Evolutionary conservation across 2,797 vertebrate genomes (phyloP), one percentile per base, ranked within the genome.

Genomic region (Lateolabrax maculatus): DNA sequence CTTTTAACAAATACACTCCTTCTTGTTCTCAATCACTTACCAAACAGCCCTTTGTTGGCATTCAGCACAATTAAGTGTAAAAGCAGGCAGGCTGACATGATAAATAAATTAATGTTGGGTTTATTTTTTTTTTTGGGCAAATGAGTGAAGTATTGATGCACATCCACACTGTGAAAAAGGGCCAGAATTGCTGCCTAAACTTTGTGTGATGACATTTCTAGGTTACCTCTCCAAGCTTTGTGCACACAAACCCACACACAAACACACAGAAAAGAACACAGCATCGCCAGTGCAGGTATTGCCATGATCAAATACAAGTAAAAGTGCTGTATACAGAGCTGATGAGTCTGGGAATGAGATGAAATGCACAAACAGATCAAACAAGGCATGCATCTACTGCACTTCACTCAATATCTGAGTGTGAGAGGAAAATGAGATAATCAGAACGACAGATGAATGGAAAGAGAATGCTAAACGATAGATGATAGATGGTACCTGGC

Each of bases 181-280:
- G 56, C 36, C 55, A 68, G 65, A 84, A 83, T 51, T 56, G 72
- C 80, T 88, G 86, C 87, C 71, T 89, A 75, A 72, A 92, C 83
- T 90, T 88, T 77, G 80, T 85, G 71, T 74, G 77, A 77, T 95
- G 93, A 94, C 94, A 95, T 93, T 95, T 95, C 90, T 95, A 85
- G 93, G 94, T 95, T 94, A 95, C 69, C 73, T 91, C 87, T 90
- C 79, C 71, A 75, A 90, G 84, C 83, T 83, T 90, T 62, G 13
- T 85, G 46, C 51, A 62, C 39, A 19, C 25, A 21, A 49, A 66
- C 51, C 75, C 29, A 65, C 25, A 84, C 13, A 44, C 57, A 39
- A 41, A 71, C 27, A 44, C 18, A 62, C 25, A n/a, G 5, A 73
- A 61, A 61, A 41, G 25, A 37, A 64, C 36, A 69, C 19, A 9